Evolutionary conservation across 2,113 vertebrate species (phyloP), one percentile per base, ranked within the genome.

Genomic region (Sarotherodon lohbergeri): DNA sequence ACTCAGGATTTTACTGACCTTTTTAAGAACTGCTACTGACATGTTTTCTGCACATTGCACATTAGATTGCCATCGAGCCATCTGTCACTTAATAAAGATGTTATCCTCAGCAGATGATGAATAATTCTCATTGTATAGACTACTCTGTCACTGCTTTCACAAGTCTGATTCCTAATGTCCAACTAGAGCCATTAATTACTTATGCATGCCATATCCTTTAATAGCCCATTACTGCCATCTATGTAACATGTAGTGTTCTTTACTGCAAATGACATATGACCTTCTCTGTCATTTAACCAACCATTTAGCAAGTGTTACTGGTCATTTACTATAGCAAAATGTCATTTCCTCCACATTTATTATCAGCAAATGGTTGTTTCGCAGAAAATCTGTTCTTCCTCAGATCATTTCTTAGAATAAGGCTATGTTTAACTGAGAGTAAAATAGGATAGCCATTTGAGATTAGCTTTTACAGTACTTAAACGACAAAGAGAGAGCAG

Each of bases 221-320:
- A 46, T 41, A 66, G 80, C 52, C 89, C 73, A 91, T 92, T 93
- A 90, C 52, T 73, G 32, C 52, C 27, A 8, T 36, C 91, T 22
- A 78, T 76, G 36, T 81, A 86, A 85, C 80, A 81, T 66, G 71
- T 56, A 85, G 55, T 84, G 81, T 87, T 91, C 86, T 91, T 92
- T 88, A 93, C 94, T 92, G 90, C 81, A 87, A 90, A 87, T 82
- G 90, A 88, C 89, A 87, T 81, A 76, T 93, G 92, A 94, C 84
- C 91, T 82, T 90, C 43, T 12, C 36, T 71, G 82, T 81, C 93
- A 88, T 93, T 88, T 93, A 86, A 73, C 50, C 73, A 39, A 86
- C 88, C 86, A 86, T 91, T 93, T 86, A 92, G 85, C 80, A 79
- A 89, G 81, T 86, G 86, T 84, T n/a, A 86, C 85, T 86, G 82